Conservation (phyloP, 2,888 invertebrate genomes). For the Hypomecis atomaria region DNA sequence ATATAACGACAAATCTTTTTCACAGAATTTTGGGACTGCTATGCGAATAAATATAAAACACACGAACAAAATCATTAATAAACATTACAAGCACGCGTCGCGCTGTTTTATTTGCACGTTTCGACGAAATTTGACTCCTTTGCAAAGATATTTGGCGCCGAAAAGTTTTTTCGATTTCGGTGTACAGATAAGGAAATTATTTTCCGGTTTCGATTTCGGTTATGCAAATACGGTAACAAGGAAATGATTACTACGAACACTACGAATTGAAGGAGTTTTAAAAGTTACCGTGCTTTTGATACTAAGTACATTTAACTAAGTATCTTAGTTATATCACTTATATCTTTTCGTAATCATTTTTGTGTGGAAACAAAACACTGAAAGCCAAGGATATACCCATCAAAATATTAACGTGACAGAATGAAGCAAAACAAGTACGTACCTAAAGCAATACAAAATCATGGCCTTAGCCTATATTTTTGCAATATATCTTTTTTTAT, state of each 20-base stretch:
- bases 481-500: too few species aligned
- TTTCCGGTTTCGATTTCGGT: constrained; percentile 10
- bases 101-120: constrained; percentile 23
- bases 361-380: too few species aligned
- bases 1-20: constrained; percentile 7
- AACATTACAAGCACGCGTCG: constrained; percentile 20
- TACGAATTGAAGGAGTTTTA: constrained; percentile 3
- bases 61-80: constrained; percentile 29
- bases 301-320: neutral
- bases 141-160: constrained; percentile 39
- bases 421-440: too few species aligned
- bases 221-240: constrained; percentile 13
- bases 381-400: too few species aligned
- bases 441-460: too few species aligned
- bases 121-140: constrained; percentile 27
- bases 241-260: constrained; percentile 1
- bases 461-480: too few species aligned
- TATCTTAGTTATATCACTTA: too few species aligned
- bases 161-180: constrained; percentile 7
- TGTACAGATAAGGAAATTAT: constrained; percentile 16
- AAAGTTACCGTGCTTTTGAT: neutral
- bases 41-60: constrained; percentile 5
- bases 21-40: constrained; percentile 15
- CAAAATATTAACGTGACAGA: too few species aligned
- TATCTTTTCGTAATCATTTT: too few species aligned